Evolutionary conservation across 2,888 invertebrate species (phyloP), one percentile per base, ranked within the genome.

Genomic region (Calliopum simillimum): DNA sequence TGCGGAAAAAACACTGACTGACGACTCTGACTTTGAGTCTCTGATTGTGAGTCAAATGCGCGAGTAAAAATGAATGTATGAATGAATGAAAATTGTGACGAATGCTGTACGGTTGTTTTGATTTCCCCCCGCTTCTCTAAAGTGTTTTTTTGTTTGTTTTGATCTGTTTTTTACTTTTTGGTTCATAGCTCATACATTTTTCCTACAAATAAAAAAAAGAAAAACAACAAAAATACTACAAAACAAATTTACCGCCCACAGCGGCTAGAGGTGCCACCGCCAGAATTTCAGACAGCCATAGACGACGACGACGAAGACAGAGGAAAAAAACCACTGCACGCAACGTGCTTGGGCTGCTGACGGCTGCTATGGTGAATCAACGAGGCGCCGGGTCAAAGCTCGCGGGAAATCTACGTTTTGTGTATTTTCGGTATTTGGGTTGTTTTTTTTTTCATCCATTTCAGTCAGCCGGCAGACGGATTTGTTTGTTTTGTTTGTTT

Each of bases 51-150:
- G 33, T 65, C 64, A 64, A 68, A 72, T 59, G 51, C 46, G 47
- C 41, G 43, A 56, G 21, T 47, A 79, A 77, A 79, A 80, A 79
- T 80, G 79, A 68, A 72, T 69, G 69, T 80, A 78, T 81, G 79
- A 78, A 77, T 75, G 75, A 75, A 73, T 75, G 41, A 53, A 53
- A 64, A 51, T 64, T 51, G 64, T 64, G 64, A 64, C 64, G 53
- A 51, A 46, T 64, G 56, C 23, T 46, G 41, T 59, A 49, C 46
- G 25, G 25, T 14, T 68, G 68, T 25, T 68, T 71, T 53, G n/a
- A 11, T 47, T 47, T 68, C 71, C 69, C 72, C 70, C 33, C 44
- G 23, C 41, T 25, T 8, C 49, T 21, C 33, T 53, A 53, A 53
- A 53, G 46, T 19, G 44, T 75, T 75, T 77, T 65, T 44, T 47